Conservation (phyloP, 1,140 invertebrate genomes). For the Magallana gigas region DNA sequence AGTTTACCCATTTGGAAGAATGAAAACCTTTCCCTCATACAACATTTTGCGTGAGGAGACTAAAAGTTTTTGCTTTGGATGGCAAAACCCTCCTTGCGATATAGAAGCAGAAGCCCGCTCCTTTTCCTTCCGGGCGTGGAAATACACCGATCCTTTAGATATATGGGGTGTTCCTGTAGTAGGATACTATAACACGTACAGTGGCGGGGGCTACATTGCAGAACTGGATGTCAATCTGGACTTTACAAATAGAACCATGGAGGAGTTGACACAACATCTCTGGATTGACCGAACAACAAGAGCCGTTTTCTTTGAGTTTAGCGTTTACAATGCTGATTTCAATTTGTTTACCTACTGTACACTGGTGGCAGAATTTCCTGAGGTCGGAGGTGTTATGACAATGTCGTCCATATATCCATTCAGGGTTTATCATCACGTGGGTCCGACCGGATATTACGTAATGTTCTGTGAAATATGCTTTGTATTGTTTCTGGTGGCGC, state of each 20-base stretch:
- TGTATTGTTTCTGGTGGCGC: constrained; percentile 62
- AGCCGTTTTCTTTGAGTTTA: constrained; percentile 81
- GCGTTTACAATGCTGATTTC: constrained; percentile 80
- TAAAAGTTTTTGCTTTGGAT: constrained; percentile 61
- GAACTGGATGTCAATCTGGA: constrained; percentile 67
- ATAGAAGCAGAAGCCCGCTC: constrained; percentile 47
- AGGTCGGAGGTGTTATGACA: constrained; percentile 77
- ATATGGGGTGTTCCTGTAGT: constrained; percentile 66
- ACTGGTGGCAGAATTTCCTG: constrained; percentile 79
- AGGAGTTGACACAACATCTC: constrained; percentile 71
- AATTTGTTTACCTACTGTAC: constrained; percentile 69
- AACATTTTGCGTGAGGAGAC: constrained; percentile 57
- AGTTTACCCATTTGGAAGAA: constrained; percentile 46
- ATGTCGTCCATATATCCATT: constrained; percentile 71
- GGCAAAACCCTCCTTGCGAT: constrained; percentile 59
- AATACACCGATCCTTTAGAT: constrained; percentile 60
- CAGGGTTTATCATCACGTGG: constrained; percentile 70
- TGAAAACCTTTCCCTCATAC: constrained; percentile 55
- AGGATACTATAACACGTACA: constrained; percentile 64
- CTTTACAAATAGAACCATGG: constrained; percentile 66
- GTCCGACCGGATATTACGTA: constrained; percentile 64
- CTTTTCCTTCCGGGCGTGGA: constrained; percentile 65
- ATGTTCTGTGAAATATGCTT: constrained; percentile 70
- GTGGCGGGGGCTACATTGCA: constrained; percentile 69
- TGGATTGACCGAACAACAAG: constrained; percentile 82